phyloP scores from a whole-genome alignment of 2,888 invertebrate genomes.

The Pandemis cinnamomeana region DNA sequence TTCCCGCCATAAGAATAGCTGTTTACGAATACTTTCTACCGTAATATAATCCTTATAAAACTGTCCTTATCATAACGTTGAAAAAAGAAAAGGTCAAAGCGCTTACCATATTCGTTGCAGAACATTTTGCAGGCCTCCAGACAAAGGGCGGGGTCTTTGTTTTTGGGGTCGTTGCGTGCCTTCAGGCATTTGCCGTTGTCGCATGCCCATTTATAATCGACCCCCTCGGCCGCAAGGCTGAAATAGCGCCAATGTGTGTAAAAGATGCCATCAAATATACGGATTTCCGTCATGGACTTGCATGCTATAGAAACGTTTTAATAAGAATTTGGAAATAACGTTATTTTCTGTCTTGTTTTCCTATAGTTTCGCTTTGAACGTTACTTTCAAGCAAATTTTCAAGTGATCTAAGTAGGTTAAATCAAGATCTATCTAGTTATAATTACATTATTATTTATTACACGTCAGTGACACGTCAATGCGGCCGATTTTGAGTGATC shows the following conservation, averaged over 20 bases:
- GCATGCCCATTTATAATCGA: slow-evolving; percentile 84
- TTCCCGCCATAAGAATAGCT: no score
- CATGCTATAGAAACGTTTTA: no score
- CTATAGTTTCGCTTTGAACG: no score
- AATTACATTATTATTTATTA: no score
- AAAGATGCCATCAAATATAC: not conserved
- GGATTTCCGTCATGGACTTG: not conserved
- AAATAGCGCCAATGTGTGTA: slow-evolving; percentile 35
- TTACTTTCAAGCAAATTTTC: no score
- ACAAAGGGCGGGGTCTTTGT: slow-evolving; percentile 72
- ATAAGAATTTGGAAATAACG: no score
- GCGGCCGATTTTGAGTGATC: no score
- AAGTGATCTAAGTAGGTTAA: no score
- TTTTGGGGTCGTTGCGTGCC: slow-evolving; percentile 57
- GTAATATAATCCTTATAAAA: not conserved
- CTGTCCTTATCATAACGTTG: not conserved
- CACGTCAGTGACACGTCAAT: no score
- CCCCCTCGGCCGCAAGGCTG: slow-evolving; percentile 58
- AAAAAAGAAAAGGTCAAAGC: not conserved
- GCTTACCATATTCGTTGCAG: slow-evolving; percentile 82
- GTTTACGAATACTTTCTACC: not conserved
- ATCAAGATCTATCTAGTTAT: no score
- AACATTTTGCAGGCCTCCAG: slow-evolving; percentile 87
- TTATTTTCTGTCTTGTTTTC: no score
- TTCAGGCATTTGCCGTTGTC: slow-evolving; percentile 82